Evolutionary conservation across 2,113 vertebrate species (phyloP).

Genomic region (Phylloscopus trochilus): DNA sequence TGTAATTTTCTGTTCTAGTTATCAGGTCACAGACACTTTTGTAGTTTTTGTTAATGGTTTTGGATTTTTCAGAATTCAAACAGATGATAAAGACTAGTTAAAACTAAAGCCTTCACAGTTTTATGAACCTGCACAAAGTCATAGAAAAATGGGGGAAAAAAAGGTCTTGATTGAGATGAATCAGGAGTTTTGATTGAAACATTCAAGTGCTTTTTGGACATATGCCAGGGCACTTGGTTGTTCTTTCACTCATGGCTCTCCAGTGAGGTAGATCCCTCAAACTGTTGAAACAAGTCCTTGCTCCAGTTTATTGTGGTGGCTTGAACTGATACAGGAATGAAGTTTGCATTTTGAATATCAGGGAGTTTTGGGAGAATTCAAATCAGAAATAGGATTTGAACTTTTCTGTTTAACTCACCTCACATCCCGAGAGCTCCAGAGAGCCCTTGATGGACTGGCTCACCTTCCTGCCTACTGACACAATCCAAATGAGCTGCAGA

Average conservation of each 20-base stretch:
- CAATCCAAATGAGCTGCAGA: background rate
- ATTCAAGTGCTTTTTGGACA: background rate
- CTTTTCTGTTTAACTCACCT: background rate
- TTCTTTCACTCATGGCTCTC: background rate
- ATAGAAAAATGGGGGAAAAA: background rate
- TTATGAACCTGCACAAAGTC: background rate
- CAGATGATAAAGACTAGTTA: background rate
- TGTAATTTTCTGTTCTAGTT: background rate
- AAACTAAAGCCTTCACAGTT: background rate
- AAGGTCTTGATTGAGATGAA: background rate
- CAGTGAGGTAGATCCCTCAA: background rate
- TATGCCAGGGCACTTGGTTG: background rate
- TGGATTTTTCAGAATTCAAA: background rate
- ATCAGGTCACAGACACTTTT: background rate
- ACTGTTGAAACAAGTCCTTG: background rate
- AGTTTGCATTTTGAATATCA: background rate
- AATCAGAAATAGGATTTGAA: background rate
- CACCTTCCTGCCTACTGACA: background rate
- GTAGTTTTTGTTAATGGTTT: background rate
- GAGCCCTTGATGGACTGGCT: background rate
- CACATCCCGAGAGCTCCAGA: background rate
- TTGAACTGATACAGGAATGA: fast-evolving
- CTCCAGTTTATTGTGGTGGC: background rate
- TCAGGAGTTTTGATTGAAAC: background rate
- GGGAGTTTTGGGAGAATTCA: background rate